Evolutionary conservation across 2,113 vertebrate species (phyloP).

Genomic region (Notiomystis cincta): DNA sequence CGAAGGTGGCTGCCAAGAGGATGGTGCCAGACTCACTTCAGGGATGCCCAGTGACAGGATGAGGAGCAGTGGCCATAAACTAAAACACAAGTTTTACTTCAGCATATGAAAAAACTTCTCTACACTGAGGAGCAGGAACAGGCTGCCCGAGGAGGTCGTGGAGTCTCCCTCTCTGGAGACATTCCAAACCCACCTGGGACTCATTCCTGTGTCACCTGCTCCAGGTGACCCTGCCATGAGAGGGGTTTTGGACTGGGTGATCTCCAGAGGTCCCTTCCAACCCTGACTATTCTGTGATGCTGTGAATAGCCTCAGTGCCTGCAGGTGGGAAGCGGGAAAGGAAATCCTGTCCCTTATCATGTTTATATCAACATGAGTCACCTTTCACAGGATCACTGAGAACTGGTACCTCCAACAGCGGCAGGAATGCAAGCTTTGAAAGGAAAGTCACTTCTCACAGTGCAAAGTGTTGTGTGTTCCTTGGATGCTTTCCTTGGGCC

Average conservation of each 20-base stretch:
- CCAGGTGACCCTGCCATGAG: not conserved
- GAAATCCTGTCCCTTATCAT: not conserved
- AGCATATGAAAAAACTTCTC: not conserved
- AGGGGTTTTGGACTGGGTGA: not conserved
- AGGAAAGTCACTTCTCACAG: fast-evolving
- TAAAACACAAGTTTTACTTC: not conserved
- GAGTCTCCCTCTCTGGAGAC: not conserved
- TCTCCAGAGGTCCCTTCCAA: not conserved
- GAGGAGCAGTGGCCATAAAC: not conserved
- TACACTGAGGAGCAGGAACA: not conserved
- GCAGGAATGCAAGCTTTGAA: not conserved
- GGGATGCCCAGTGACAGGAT: not conserved
- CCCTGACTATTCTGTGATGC: not conserved
- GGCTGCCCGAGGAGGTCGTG: not conserved
- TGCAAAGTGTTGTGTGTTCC: fast-evolving
- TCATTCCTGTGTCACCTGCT: not conserved
- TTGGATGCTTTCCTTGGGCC: not conserved
- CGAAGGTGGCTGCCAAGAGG: not conserved
- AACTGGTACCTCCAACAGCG: not conserved
- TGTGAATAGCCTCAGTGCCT: not conserved
- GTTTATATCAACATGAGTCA: not conserved
- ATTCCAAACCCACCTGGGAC: not conserved
- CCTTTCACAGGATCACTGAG: not conserved
- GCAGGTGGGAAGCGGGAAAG: not conserved
- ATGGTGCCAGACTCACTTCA: no score